Base-by-base conservation (phyloP, 2,888 invertebrate species). In the Rhagium mordax region DNA sequence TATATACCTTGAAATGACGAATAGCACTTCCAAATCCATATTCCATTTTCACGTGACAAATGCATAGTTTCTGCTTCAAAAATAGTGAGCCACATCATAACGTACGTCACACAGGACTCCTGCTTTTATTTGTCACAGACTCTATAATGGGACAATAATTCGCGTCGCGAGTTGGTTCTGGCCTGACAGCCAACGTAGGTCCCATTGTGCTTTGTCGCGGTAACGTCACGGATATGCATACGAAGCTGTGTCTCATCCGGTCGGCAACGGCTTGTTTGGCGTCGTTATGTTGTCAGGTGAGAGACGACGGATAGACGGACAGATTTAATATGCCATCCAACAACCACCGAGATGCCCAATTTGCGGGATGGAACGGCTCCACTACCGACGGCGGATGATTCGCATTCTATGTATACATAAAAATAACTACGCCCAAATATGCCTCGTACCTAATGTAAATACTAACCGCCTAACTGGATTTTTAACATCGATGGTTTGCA, bases 111-210 rank as follows among this genome's bases (percentile, higher is more conserved):
- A 3, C 24, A 3, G 6, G 24, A 3, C 6, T 3, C 6, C 24
- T 6, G 24, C 6, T 24, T 6, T 6, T 24, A 24, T 24, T 24
- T 24, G 6, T 3, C 24, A 24, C 3, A 24, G 3, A 24, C 6
- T 24, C 24, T 6, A 24, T 4, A 4, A 24, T 6, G 6, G 6
- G 6, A 24, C 6, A 3, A 24, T 4, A 24, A 4, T 24, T 24
- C 24, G 6, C 10, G 41, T n/a, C 3, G n/a, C 4, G 4, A 41
- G 41, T 13, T 13, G 41, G 10, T 16, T 51, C n/a, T 3, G 65
- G 53, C 65, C 65, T 65, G 71, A 74, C 16, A 51, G 18, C n/a
- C 20, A 20, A 4, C 51, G 65, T 53, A 53, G 33, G 65, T 47
- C 47, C 8, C n/a, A 60, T 60, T 60, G 60, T 55, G 29, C 24